Evolutionary conservation across 2,888 invertebrate genomes (phyloP).

Genomic region (Xanthia icteritia): DNA sequence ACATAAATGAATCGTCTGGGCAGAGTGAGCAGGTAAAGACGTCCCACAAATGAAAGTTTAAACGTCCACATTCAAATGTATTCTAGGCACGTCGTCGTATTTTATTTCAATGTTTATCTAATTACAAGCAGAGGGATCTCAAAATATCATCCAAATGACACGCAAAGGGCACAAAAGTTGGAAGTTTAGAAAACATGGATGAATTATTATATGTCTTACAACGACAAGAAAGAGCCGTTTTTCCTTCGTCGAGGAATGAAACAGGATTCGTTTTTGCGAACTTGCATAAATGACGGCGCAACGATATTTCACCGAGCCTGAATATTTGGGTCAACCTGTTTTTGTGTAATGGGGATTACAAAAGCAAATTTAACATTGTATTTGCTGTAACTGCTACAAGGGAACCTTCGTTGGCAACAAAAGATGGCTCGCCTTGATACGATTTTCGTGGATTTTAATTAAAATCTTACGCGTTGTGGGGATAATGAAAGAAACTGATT

Average conservation of each 20-base stretch:
- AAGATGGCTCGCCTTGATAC: slow-evolving; percentile 85
- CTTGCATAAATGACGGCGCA: slow-evolving; percentile 88
- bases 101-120: slow-evolving; percentile 79
- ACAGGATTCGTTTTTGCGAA: slow-evolving; percentile 88
- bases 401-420: slow-evolving; percentile 84
- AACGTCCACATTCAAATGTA: slow-evolving; percentile 35
- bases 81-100: slow-evolving; percentile 61
- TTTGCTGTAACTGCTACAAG: slow-evolving; percentile 85
- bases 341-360: slow-evolving; percentile 89
- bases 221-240: slow-evolving; percentile 79
- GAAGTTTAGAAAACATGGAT: slow-evolving; percentile 71
- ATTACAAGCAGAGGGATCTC: slow-evolving; percentile 78
- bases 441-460: slow-evolving; percentile 87
- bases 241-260: slow-evolving; percentile 78
- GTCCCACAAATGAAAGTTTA: slow-evolving; percentile 36
- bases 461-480: slow-evolving; percentile 86
- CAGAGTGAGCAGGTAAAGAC: slow-evolving; percentile 41
- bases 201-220: slow-evolving; percentile 81
- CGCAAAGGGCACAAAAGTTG: slow-evolving; percentile 80
- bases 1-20: slow-evolving; percentile 48
- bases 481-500: slow-evolving; percentile 84
- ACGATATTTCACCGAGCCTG: slow-evolving; percentile 87
- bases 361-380: slow-evolving; percentile 89
- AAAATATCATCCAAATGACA: slow-evolving; percentile 84
- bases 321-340: slow-evolving; percentile 90